Base-by-base conservation (phyloP, 2,888 invertebrate species). In the Stenotaenia linearis region DNA sequence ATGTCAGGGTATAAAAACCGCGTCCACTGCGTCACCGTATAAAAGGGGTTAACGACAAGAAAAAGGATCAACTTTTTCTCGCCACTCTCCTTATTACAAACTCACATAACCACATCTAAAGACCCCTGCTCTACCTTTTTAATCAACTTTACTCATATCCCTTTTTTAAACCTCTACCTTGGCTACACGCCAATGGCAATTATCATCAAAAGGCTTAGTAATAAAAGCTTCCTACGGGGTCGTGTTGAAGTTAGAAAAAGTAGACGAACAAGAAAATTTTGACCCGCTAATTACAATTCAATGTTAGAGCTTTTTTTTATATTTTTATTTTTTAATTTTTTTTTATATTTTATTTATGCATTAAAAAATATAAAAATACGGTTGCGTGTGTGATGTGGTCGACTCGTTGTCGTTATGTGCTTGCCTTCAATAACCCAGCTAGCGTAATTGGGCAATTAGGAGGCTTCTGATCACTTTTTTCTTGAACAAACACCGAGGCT, bases 191-290 rank as follows among this genome's bases (percentile, higher is more conserved):
- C 69, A 69, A 69, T 69, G 25, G 69, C 69, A 69, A 69, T 69
- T 69, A 69, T 28, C 69, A 69, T 69, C 69, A 69, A 69, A 69
- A 28, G 69, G n/a, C 69, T 69, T 69, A 69, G 69, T 69, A 69
- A 69, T 23, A 69, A 69, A 69, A 69, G 69, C 69, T 69, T 69
- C 69, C n/a, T 69, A 69, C 69, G 69, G 28, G n/a, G 25, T 23
- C 69, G 23, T 28, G 25, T 69, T 25, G 25, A 69, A 69, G 69
- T 69, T 69, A 28, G 69, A 69, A 69, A 69, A 69, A 28, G 69
- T n/a, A 12, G 28, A 69, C 25, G 69, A 69, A 69, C 69, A 69
- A 69, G 69, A 25, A 23, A 69, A 28, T 69, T 69, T 28, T 69
- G 69, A 69, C 69, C 69, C 69, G 28, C 69, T 28, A 69, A 69